These are phyloP conservation scores for Neopelma chrysocephalum DNA, from an alignment of 2,797 vertebrate species.

Conservation along the genomic window DNA sequence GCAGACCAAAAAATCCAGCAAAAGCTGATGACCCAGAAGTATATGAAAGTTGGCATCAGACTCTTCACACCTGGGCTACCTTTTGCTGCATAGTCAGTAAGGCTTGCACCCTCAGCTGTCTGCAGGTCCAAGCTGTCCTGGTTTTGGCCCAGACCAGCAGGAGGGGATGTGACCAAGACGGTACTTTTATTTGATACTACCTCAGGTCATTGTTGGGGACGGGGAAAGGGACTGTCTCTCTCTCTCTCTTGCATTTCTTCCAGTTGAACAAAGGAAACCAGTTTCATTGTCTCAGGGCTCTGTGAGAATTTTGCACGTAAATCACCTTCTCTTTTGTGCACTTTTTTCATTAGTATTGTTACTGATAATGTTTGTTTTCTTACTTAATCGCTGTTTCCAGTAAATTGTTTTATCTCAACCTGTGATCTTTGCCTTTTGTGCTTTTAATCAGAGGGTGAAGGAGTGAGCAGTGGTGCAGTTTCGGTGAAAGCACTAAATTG, in stretches of 20 bases:
- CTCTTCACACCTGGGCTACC: neutral
- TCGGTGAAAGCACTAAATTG: neutral
- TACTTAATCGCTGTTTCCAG: neutral
- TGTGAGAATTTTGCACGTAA: neutral
- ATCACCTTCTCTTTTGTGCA: neutral
- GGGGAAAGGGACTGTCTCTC: neutral
- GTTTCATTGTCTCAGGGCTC: neutral
- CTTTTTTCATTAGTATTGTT: neutral
- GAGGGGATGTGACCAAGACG: neutral
- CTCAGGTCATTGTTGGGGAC: neutral
- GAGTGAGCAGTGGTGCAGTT: fast-evolving
- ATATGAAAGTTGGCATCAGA: neutral
- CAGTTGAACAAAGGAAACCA: neutral
- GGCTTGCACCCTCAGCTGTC: neutral
- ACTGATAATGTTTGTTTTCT: neutral
- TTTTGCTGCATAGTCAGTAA: neutral
- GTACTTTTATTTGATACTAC: neutral
- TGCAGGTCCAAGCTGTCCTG: neutral
- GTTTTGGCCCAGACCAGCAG: neutral
- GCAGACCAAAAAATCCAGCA: neutral
- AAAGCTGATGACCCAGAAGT: neutral
- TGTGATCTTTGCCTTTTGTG: neutral
- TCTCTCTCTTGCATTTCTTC: fast-evolving
- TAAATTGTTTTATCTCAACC: neutral
- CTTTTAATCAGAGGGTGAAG: fast-evolving